Conservation (phyloP, 1,140 invertebrate species). For the Melanaphis sacchari region DNA sequence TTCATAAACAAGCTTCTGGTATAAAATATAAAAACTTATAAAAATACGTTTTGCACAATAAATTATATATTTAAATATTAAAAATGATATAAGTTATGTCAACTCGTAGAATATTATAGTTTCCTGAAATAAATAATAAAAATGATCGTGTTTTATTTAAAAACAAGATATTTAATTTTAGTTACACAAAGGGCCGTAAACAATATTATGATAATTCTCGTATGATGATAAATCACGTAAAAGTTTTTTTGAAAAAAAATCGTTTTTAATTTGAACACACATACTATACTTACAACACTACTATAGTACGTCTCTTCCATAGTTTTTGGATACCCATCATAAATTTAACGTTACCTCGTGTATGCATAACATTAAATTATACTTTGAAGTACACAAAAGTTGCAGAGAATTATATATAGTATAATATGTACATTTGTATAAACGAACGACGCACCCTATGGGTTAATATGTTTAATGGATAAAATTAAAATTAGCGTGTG, state of each 20-base stretch:
- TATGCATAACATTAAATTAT: conserved; percentile 21
- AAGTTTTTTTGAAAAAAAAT: conserved; percentile 30
- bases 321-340: conserved; percentile 6
- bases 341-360: conserved; percentile 20
- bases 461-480: conserved; percentile 19
- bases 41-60: not conserved
- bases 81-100: not conserved
- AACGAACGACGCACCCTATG: not conserved
- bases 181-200: not conserved
- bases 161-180: not conserved
- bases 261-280: conserved; percentile 13
- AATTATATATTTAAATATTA: not conserved
- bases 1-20: not conserved
- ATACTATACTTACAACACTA: not conserved
- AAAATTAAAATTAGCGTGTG: conserved; percentile 1
- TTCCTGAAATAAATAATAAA: not conserved
- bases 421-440: not conserved
- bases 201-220: not conserved
- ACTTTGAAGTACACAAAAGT: conserved; percentile 22
- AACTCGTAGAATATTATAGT: not conserved
- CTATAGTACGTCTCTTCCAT: not conserved
- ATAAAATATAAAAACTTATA: not conserved
- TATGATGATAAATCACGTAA: conserved; percentile 21
- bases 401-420: conserved; percentile 4
- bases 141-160: not conserved